These are phyloP conservation scores for Synanthedon andrenaeformis DNA, from an alignment of 2,888 invertebrate genomes.

Conservation along the genomic window DNA sequence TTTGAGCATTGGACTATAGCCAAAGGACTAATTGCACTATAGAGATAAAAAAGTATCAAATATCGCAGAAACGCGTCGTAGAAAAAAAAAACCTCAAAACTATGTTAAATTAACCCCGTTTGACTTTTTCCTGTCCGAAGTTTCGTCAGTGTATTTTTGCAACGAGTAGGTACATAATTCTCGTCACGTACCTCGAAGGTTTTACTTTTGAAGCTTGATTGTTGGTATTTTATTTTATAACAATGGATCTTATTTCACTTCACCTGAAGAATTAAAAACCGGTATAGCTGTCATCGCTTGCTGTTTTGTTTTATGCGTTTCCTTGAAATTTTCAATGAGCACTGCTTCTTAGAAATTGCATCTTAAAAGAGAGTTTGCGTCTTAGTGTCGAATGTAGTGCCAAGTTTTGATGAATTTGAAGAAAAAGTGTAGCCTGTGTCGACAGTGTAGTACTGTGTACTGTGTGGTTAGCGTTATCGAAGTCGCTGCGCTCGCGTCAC, in stretches of 20 bases:
- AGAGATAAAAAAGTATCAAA: no score
- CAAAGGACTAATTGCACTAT: no score
- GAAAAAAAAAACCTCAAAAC: no score
- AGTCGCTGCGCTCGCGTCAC: slow-evolving; percentile 4
- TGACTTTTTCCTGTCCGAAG: background rate
- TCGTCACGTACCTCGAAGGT: background rate
- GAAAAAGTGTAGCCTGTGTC: slow-evolving; percentile 15
- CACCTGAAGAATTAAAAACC: no score
- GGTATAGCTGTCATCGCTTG: background rate
- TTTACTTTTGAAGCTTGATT: no score
- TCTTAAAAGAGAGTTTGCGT: background rate
- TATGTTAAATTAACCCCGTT: background rate
- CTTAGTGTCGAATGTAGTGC: slow-evolving; percentile 25
- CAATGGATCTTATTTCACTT: no score
- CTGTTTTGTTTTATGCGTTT: background rate
- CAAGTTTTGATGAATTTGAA: slow-evolving; percentile 35
- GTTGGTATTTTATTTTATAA: no score
- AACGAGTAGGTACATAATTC: background rate
- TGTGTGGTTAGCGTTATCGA: background rate
- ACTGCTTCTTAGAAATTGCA: background rate
- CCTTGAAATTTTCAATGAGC: background rate
- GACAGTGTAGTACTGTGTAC: slow-evolving; percentile 10
- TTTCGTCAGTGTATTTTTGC: background rate
- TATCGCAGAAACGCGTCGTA: no score
- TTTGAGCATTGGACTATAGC: no score